phyloP scores from a whole-genome alignment of 1,140 invertebrate species.

The Solenopsis fugax region DNA sequence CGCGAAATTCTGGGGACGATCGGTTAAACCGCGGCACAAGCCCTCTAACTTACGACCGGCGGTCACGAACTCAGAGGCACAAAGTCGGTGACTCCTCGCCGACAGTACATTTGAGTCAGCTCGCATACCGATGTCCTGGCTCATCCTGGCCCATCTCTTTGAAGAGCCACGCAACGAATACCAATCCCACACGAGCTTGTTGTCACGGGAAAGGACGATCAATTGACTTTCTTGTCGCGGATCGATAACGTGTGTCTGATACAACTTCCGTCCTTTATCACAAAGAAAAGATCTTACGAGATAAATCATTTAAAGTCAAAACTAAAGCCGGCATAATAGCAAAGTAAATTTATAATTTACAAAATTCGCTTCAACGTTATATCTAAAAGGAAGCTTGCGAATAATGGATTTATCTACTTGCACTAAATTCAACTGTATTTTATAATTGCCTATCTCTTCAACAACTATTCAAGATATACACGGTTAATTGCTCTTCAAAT shows the following conservation, averaged over 20 bases:
- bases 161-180: slow-evolving; percentile 69
- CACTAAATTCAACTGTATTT: background rate
- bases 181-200: slow-evolving; percentile 69
- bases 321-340: background rate
- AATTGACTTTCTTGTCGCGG: slow-evolving; percentile 70
- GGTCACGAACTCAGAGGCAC: slow-evolving; percentile 63
- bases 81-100: slow-evolving; percentile 58
- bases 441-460: background rate
- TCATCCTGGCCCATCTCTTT: slow-evolving; percentile 68
- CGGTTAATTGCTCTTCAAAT: background rate
- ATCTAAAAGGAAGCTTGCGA: background rate
- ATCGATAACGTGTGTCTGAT: slow-evolving; percentile 72
- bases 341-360: background rate
- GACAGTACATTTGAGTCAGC: slow-evolving; percentile 67
- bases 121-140: slow-evolving; percentile 73
- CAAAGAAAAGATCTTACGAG: background rate
- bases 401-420: background rate
- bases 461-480: background rate
- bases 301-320: slow-evolving; percentile 11
- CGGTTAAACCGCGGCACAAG: slow-evolving; percentile 63
- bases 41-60: slow-evolving; percentile 55
- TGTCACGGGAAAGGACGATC: slow-evolving; percentile 22
- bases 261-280: slow-evolving; percentile 57
- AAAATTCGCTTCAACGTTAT: background rate
- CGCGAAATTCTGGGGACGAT: slow-evolving; percentile 24